Evolutionary conservation across 2,797 vertebrate species (phyloP).

Genomic region (Lacerta agilis): DNA sequence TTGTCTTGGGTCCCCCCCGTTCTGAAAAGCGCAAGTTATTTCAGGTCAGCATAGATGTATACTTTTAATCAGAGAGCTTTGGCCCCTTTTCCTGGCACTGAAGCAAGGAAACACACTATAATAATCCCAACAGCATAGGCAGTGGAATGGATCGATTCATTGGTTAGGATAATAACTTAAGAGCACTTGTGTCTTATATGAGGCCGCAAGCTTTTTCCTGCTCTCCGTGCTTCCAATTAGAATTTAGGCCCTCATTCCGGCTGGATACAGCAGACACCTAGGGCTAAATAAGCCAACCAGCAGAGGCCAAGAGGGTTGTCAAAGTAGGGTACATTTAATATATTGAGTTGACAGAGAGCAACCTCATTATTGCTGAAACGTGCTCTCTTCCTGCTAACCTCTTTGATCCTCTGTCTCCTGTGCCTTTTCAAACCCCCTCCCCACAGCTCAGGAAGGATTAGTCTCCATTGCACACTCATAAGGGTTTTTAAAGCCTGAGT

Average conservation of each 20-base stretch:
- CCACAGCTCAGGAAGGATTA: not conserved
- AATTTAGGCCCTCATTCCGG: constrained; percentile 18
- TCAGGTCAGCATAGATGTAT: not conserved
- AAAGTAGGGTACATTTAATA: constrained; percentile 35
- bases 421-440: constrained; percentile 17
- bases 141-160: constrained; percentile 13
- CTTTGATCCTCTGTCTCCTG: constrained; percentile 23
- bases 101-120: not conserved
- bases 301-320: constrained; percentile 36
- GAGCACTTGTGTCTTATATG: not conserved
- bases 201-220: not conserved
- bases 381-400: constrained; percentile 29
- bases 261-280: constrained; percentile 21
- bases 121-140: not conserved
- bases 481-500: not conserved
- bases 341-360: constrained; percentile 25
- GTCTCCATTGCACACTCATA: constrained; percentile 11
- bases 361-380: constrained; percentile 41
- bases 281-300: constrained; percentile 41
- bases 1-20: not conserved
- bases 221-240: constrained; percentile 22
- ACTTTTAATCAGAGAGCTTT: not conserved
- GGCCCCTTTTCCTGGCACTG: not conserved
- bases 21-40: not conserved
- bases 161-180: constrained; percentile 14